A percentile compares a stretch with the other conserved stretches of the same genome.
Evolutionary conservation across 2,888 invertebrate genomes (phyloP).

Genomic region (Sabellastarte sp.): DNA sequence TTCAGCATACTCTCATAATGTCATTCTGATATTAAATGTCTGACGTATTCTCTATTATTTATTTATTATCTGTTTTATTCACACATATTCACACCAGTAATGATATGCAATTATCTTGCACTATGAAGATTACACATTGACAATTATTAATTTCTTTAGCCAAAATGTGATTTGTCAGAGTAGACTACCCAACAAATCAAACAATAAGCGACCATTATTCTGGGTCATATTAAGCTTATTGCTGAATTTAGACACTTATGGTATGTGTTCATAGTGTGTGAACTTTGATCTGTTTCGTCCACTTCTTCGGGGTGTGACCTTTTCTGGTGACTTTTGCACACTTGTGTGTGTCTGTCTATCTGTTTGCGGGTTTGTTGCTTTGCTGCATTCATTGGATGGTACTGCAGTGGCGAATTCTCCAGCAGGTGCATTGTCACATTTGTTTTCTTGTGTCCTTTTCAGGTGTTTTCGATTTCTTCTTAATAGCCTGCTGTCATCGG

Average conservation of each 20-base stretch:
- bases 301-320: neutral
- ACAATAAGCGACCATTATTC: conserved; percentile 1
- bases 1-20: too few species aligned
- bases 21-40: too few species aligned
- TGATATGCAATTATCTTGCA: too few species aligned
- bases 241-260: neutral
- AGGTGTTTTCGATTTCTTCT: neutral
- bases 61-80: too few species aligned
- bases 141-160: too few species aligned
- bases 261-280: neutral
- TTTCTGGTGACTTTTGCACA: neutral
- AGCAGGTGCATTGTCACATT: neutral
- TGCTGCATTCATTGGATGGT: too few species aligned
- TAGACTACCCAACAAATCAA: too few species aligned
- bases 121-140: too few species aligned
- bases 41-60: too few species aligned
- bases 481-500: neutral
- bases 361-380: neutral
- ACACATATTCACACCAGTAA: too few species aligned
- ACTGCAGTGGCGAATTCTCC: too few species aligned
- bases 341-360: neutral
- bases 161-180: too few species aligned
- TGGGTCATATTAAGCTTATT: neutral
- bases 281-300: neutral
- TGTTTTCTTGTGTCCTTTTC: neutral